These are phyloP conservation scores for Platyrinchus mystaceus DNA, from an alignment of 2,797 vertebrate genomes.

Conservation along the genomic window DNA sequence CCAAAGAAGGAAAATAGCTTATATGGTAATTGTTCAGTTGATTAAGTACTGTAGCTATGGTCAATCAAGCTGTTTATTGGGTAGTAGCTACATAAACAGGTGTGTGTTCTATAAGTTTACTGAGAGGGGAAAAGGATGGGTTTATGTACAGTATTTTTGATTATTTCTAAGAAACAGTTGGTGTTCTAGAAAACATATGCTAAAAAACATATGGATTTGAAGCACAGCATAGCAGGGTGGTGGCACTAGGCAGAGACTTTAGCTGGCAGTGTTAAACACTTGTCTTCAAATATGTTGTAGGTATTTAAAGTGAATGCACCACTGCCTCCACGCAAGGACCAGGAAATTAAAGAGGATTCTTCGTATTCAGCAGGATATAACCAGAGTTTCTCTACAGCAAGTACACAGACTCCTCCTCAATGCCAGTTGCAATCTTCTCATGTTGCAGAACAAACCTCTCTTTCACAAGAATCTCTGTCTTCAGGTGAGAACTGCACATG, in stretches of 20 bases:
- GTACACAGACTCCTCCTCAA: slow-evolving; percentile 92
- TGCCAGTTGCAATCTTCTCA: slow-evolving; percentile 76
- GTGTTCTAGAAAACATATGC: neutral
- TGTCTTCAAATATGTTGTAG: slow-evolving; percentile 65
- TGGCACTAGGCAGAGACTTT: neutral
- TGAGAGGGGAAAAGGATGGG: neutral
- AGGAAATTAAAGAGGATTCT: slow-evolving; percentile 80
- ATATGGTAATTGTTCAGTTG: neutral
- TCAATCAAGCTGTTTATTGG: neutral
- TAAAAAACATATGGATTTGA: neutral
- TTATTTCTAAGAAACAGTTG: neutral
- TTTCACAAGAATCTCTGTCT: slow-evolving; percentile 74
- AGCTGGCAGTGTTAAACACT: neutral
- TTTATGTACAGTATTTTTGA: neutral
- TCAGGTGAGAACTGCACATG: slow-evolving; percentile 71
- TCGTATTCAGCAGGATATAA: slow-evolving; percentile 74
- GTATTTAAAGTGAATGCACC: slow-evolving; percentile 86
- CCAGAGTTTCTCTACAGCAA: slow-evolving; percentile 83
- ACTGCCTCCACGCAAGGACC: slow-evolving; percentile 80
- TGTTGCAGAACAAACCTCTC: slow-evolving; percentile 77
- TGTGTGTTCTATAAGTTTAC: neutral
- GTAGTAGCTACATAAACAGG: neutral
- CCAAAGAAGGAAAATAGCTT: neutral
- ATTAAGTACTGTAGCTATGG: neutral
- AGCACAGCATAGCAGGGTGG: neutral